Base-by-base conservation (phyloP, 2,888 invertebrate genomes). In the Drosophila villosipedis region DNA sequence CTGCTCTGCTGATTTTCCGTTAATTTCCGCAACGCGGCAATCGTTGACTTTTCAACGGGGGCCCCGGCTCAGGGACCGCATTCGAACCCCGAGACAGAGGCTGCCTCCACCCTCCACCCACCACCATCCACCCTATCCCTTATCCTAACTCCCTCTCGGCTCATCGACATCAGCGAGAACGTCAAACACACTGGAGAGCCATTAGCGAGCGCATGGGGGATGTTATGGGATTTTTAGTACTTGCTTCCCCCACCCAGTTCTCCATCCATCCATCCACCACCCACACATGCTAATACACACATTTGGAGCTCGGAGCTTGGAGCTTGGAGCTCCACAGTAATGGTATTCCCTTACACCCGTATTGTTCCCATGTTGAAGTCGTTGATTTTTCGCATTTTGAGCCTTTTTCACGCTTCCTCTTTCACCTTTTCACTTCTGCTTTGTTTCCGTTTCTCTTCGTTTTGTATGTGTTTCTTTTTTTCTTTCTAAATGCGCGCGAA, bases 1-100 rank as follows among this genome's bases (percentile, higher is more conserved):
- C 73, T 73, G 71, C 74, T 81, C 76, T 73, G 74, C 84, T 86
- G 89, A 84, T 89, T 88, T 89, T 89, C 82, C 89, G 89, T 88
- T 88, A 88, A 88, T 88, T 88, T 88, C 87, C 87, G 87, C 87
- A 89, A 79, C 89, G 87, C 87, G 87, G 83, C 87, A 88, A 86
- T 88, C 87, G 87, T 89, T 88, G 87, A 88, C 87, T 88, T 87
- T 84, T 88, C 89, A 88, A 84, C 84, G 82, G 68, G 52, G 54
- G 37, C 37, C 5, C 54, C 54, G 53, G 35, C 4, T 63, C 70
- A 35, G 74, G 70, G 70, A 76, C 55, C 54, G 41, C 33, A 28
- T 49, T 39, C 22, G 31, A 22, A 37, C 37, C 4, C 10, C 47
- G 47, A 52, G 19, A 30, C 41, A 52, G 37, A 28, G 30, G n/a